These are phyloP conservation scores for Luperina nickerlii DNA, from an alignment of 2,888 invertebrate genomes.

Conservation along the genomic window DNA sequence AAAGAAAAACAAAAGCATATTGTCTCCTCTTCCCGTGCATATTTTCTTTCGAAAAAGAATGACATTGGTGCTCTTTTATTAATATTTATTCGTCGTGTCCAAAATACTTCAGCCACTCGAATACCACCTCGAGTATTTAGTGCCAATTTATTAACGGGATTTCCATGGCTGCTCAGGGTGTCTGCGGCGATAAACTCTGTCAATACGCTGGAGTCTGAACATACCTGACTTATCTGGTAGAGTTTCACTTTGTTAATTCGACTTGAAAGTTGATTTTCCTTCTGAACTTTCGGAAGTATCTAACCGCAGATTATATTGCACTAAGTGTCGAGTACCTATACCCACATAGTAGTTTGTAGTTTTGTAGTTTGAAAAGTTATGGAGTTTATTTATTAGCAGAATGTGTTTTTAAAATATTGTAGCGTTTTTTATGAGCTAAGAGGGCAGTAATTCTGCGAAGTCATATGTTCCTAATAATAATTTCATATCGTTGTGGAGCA, in stretches of 20 bases:
- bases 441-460: constrained; percentile 58
- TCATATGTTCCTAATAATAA: constrained; percentile 88
- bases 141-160: constrained; percentile 79
- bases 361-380: constrained; percentile 11
- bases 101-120: constrained; percentile 82
- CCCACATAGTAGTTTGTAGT: neutral
- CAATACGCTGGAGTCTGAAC: constrained; percentile 51
- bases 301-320: neutral
- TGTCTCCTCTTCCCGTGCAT: constrained; percentile 82
- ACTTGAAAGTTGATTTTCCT: constrained; percentile 28
- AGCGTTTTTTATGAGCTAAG: constrained; percentile 49
- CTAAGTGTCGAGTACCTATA: neutral
- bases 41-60: constrained; percentile 86
- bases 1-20: constrained; percentile 90
- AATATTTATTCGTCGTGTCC: constrained; percentile 85
- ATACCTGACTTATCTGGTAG: constrained; percentile 36
- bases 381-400: neutral
- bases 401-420: constrained; percentile 32
- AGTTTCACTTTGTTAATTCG: constrained; percentile 34
- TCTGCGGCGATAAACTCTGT: constrained; percentile 66
- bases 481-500: constrained; percentile 81
- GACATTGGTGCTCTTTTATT: constrained; percentile 85
- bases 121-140: constrained; percentile 75
- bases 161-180: constrained; percentile 67
- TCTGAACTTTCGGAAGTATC: constrained; percentile 6